Percentiles rank a stretch among this genome's conserved stretches.
Conservation (phyloP, 1,140 invertebrate genomes). For the Scaptomyza pallida region DNA sequence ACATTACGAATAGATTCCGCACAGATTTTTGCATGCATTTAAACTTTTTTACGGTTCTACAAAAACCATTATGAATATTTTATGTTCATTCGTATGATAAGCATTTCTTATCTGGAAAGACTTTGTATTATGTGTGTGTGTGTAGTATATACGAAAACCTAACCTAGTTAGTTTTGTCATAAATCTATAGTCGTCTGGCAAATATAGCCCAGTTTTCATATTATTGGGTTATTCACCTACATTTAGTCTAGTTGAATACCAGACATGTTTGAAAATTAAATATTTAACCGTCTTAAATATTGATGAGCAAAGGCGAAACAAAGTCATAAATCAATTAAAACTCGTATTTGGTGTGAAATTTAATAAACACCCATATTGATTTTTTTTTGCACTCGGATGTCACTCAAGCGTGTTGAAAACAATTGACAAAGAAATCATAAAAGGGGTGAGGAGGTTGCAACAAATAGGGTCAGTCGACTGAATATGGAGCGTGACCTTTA, state of each 20-base stretch:
- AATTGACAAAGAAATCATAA: slow-evolving; percentile 40
- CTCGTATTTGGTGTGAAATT: slow-evolving; percentile 66
- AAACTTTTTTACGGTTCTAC: not conserved
- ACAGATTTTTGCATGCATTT: no score
- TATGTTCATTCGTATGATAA: slow-evolving; percentile 11
- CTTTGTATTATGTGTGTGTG: slow-evolving; percentile 13
- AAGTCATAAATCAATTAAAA: slow-evolving; percentile 45
- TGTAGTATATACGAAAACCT: slow-evolving; percentile 35
- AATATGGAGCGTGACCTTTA: slow-evolving; percentile 36
- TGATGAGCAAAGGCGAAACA: slow-evolving; percentile 26
- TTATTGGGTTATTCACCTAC: slow-evolving; percentile 17
- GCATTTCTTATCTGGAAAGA: slow-evolving; percentile 50
- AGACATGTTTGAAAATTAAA: slow-evolving; percentile 24
- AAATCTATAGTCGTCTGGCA: slow-evolving; percentile 57
- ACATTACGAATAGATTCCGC: no score
- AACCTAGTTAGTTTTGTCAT: slow-evolving; percentile 66
- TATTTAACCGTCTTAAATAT: slow-evolving; percentile 52
- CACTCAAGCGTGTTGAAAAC: slow-evolving; percentile 50
- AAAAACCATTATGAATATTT: not conserved
- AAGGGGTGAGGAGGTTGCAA: not conserved
- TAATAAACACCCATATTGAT: slow-evolving; percentile 76
- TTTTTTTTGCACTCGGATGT: slow-evolving; percentile 57
- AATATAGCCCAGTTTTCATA: slow-evolving; percentile 69
- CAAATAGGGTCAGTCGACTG: not conserved
- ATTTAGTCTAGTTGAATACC: not conserved